Evolutionary conservation across 2,113 vertebrate genomes (phyloP).

Genomic region (Pavo muticus): DNA sequence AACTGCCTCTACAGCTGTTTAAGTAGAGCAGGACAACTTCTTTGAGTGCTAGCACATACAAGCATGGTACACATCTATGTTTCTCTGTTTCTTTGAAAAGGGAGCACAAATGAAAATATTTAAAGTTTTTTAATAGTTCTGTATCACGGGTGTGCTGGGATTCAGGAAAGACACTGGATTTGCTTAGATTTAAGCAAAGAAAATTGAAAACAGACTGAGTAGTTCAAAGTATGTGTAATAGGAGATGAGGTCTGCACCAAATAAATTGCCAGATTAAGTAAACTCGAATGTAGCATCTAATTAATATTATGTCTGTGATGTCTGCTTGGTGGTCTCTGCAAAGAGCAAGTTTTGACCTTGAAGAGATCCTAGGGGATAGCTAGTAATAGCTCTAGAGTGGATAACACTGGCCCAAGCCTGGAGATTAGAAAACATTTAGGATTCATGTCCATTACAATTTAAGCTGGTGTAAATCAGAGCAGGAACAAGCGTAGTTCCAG

Average conservation of each 20-base stretch:
- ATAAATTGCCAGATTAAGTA: neutral
- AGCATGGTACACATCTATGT: rapidly evolving
- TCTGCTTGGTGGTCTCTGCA: neutral
- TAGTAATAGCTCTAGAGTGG: neutral
- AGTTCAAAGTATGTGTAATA: neutral
- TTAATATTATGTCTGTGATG: neutral
- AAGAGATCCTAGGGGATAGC: neutral
- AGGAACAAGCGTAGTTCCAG: too few species aligned
- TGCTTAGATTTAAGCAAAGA: neutral
- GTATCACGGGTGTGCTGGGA: neutral
- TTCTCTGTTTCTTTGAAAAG: neutral
- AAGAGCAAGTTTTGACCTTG: neutral
- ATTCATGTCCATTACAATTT: too few species aligned
- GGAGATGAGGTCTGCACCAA: neutral
- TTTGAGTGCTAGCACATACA: neutral
- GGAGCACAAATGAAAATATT: neutral
- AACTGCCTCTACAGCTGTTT: neutral
- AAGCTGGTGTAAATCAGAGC: too few species aligned
- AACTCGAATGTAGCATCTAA: neutral
- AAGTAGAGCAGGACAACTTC: neutral
- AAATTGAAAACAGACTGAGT: neutral
- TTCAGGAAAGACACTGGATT: neutral
- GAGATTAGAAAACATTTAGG: too few species aligned
- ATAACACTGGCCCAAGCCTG: neutral
- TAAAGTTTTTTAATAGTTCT: neutral